Conservation (phyloP, 2,888 invertebrate species). For the Caenorhabditis doughertyi region DNA sequence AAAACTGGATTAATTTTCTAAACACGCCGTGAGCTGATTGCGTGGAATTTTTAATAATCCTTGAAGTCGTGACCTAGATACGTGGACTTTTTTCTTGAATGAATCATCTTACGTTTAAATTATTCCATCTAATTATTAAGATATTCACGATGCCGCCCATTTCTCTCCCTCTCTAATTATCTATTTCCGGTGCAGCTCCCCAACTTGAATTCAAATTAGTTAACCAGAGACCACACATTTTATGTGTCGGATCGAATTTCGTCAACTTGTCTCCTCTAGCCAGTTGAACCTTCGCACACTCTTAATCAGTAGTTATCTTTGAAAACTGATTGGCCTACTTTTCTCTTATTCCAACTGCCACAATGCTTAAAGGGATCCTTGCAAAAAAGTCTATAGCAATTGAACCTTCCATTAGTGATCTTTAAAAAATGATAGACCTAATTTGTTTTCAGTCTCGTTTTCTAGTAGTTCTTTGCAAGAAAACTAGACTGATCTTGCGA, state of each 20-base stretch:
- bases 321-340: background rate
- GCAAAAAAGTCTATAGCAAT: too few relatives aligned
- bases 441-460: background rate
- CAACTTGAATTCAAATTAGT: background rate
- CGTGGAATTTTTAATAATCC: too few relatives aligned
- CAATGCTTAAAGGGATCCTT: too few relatives aligned
- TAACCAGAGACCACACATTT: constrained; percentile 3
- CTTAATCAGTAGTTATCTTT: background rate
- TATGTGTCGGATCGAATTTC: background rate
- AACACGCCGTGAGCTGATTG: too few relatives aligned
- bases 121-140: too few relatives aligned
- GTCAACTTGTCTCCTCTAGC: background rate
- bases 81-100: too few relatives aligned
- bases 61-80: too few relatives aligned
- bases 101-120: too few relatives aligned
- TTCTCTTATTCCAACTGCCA: too few relatives aligned
- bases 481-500: background rate
- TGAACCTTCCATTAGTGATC: too few relatives aligned
- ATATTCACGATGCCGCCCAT: background rate
- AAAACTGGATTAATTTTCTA: too few relatives aligned
- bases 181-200: background rate
- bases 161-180: constrained; percentile 6
- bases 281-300: too few relatives aligned
- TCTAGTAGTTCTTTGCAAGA: background rate
- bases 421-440: background rate